Evolutionary conservation across 2,797 vertebrate genomes (phyloP), one percentile per base, ranked within the genome.

Genomic region (Rhabdomys pumilio): DNA sequence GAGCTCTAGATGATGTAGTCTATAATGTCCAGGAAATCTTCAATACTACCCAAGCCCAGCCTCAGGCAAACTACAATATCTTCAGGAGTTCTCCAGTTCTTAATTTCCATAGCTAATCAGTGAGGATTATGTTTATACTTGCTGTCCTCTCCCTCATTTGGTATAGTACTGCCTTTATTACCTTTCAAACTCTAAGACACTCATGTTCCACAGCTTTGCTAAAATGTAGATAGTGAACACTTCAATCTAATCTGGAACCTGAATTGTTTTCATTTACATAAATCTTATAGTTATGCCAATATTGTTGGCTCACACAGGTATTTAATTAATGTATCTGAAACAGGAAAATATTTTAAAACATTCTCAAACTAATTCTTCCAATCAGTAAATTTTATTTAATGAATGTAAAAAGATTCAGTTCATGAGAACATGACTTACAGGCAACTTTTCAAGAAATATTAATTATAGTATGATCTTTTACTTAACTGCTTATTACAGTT

Each of bases 401-500:
- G 10, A 91, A 92, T 13, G 41, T 95, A 85, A 77, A 90, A 15
- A 76, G 31, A 83, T 69, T 90, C 50, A 89, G 11, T 77, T 84
- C 81, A 77, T 0, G 77, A 79, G 55, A 91, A 91, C 83, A 77
- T 85, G 29, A 61, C 20, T 65, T 34, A 3, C 31, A 31, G 50
- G 12, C 44, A 89, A 31, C 17, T 89, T 89, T 90, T 92, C 6
- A 5, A 91, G n/a, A 89, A 97, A 9, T 38, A 65, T 87, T 91
- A 88, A 61, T 90, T 81, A 88, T 2, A 44, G 65, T 79, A 90
- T 72, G 61, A 90, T 87, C 47, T 44, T 89, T 89, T 88, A 90
- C 90, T 96, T 72, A 90, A 50, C 19, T 92, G 34, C 44, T 92
- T 92, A 61, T 38, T 92, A 26, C 75, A 63, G 44, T 89, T 90